Conservation (phyloP, 1,140 invertebrate species). For the Aricia agestis region DNA sequence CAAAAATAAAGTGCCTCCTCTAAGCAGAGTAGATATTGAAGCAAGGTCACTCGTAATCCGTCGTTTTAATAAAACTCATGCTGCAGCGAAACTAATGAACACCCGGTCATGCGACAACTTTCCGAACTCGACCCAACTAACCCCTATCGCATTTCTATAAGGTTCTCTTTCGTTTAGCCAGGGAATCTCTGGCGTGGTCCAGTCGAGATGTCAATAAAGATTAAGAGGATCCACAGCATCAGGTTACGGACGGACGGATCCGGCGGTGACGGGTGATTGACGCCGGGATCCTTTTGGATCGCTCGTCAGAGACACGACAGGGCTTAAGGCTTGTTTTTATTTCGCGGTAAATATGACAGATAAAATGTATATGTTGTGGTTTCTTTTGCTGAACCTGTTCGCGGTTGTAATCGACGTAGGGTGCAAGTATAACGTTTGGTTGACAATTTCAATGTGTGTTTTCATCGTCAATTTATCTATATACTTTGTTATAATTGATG, state of each 20-base stretch:
- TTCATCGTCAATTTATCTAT: no score
- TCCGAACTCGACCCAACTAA: constrained; percentile 22
- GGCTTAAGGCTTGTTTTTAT: constrained; percentile 28
- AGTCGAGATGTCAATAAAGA: constrained; percentile 62
- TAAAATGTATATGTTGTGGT: neutral
- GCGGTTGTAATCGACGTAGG: neutral
- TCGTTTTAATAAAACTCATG: constrained; percentile 13
- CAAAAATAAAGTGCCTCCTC: neutral
- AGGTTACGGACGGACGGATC: constrained; percentile 56
- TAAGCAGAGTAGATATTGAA: neutral
- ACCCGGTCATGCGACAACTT: constrained; percentile 26
- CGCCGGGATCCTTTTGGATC: constrained; percentile 38
- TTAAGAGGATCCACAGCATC: constrained; percentile 62
- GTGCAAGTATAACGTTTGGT: no score
- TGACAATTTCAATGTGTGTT: no score
- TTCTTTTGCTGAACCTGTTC: neutral
- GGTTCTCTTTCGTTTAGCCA: constrained; percentile 27
- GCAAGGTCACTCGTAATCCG: constrained; percentile 1
- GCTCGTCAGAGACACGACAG: constrained; percentile 33
- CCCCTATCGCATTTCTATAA: constrained; percentile 20
- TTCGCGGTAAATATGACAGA: constrained; percentile 23
- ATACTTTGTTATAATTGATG: no score
- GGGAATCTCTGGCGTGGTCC: constrained; percentile 18
- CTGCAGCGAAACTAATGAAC: constrained; percentile 11
- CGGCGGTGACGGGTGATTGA: constrained; percentile 64